Evolutionary conservation across 2,113 vertebrate genomes (phyloP).

Genomic region (Chelonoidis abingdonii): DNA sequence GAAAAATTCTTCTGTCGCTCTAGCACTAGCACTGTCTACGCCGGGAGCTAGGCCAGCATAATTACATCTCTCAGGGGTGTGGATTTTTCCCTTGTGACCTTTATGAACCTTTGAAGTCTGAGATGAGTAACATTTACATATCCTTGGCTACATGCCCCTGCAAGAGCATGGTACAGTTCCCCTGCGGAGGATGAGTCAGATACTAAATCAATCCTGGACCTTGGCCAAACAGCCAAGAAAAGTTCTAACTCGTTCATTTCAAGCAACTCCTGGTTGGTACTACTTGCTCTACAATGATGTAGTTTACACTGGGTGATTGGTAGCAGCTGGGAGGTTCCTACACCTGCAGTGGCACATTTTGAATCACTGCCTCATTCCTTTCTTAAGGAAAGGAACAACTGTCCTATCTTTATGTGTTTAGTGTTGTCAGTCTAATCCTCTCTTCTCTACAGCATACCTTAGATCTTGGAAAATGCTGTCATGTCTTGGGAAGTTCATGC

Average conservation of each 20-base stretch:
- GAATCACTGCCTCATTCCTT: not conserved
- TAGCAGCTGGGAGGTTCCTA: not conserved
- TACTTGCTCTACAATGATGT: not conserved
- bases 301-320: fast-evolving
- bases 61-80: fast-evolving
- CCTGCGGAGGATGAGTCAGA: not conserved
- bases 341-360: fast-evolving
- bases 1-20: not conserved
- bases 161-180: not conserved
- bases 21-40: not conserved
- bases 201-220: fast-evolving
- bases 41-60: not conserved
- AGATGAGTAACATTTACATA: fast-evolving
- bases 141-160: not conserved
- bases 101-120: not conserved
- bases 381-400: not conserved
- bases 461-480: not conserved
- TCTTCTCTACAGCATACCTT: fast-evolving
- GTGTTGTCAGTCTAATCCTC: fast-evolving
- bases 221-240: not conserved
- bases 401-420: not conserved
- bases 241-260: fast-evolving
- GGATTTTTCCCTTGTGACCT: not conserved
- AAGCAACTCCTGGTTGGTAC: not conserved
- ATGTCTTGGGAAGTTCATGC: not conserved